A percentile compares a stretch with the other conserved stretches of the same genome.
These are phyloP conservation scores for Anolis carolinensis DNA, from an alignment of 2,113 vertebrate species.

Conservation along the genomic window DNA sequence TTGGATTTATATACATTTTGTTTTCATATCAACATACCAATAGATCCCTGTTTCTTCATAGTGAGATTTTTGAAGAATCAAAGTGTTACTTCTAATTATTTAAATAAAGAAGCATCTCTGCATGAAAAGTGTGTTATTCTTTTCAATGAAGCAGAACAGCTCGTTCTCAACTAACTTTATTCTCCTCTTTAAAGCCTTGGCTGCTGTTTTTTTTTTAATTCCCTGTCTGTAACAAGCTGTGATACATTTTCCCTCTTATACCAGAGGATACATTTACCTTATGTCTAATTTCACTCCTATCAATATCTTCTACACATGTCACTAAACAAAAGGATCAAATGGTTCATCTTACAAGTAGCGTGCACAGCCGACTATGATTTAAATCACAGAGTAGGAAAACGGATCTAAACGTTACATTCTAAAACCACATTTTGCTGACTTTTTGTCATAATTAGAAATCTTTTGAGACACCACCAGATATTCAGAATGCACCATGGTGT, in stretches of 20 bases:
- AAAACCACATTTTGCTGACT: neutral
- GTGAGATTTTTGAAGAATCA: neutral
- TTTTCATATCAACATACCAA: conserved; percentile 28
- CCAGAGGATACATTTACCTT: neutral
- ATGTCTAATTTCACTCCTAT: neutral
- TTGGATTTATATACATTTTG: neutral
- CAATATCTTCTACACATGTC: neutral
- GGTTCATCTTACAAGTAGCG: neutral
- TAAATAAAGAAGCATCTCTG: neutral
- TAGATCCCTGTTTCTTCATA: neutral
- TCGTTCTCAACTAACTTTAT: neutral
- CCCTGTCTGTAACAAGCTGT: neutral
- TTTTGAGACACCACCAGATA: neutral
- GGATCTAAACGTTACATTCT: conserved; percentile 4
- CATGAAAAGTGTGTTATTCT: neutral
- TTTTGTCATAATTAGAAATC: neutral
- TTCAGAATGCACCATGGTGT: neutral
- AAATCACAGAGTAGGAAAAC: neutral
- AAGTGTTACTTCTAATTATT: neutral
- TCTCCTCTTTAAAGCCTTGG: neutral
- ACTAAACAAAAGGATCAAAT: neutral
- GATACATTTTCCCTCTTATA: neutral
- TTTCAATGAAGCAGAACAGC: neutral
- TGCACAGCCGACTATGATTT: conserved; percentile 3
- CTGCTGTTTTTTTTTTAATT: neutral